These are phyloP conservation scores for Zosterops lateralis DNA, from an alignment of 2,113 vertebrate genomes.

Conservation along the genomic window DNA sequence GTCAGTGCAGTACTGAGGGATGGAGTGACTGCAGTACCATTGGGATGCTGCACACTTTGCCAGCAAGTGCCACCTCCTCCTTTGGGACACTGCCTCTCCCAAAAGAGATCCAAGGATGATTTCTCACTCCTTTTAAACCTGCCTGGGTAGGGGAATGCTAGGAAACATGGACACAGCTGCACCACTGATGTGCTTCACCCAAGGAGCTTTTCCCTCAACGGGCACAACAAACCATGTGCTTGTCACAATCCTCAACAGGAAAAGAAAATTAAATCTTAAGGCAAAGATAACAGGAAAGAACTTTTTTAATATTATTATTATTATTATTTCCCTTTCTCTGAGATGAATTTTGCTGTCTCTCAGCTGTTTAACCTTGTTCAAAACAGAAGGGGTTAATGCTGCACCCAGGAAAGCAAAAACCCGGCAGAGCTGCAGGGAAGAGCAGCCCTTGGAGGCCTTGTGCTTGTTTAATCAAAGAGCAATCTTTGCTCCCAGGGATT, in stretches of 20 bases:
- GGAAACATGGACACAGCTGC: background rate
- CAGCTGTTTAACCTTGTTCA: rapidly evolving
- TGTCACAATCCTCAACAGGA: background rate
- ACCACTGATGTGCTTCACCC: background rate
- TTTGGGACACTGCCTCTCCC: background rate
- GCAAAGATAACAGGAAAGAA: background rate
- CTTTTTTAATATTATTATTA: background rate
- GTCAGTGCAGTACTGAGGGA: background rate
- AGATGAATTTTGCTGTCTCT: background rate
- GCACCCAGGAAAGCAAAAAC: background rate
- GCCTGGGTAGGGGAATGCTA: background rate
- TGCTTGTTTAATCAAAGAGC: conserved; percentile 8
- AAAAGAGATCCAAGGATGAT: background rate
- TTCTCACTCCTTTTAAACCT: background rate
- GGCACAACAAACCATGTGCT: background rate
- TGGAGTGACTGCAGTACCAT: rapidly evolving
- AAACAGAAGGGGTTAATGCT: background rate
- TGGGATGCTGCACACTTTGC: rapidly evolving
- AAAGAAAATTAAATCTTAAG: background rate
- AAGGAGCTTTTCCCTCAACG: rapidly evolving
- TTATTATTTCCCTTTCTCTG: too few relatives aligned
- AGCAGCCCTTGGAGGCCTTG: background rate
- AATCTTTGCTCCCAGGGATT: background rate
- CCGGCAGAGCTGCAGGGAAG: background rate
- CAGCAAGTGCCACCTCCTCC: background rate